Conservation (phyloP, 2,888 invertebrate species). For the Melinaea menophilus region DNA sequence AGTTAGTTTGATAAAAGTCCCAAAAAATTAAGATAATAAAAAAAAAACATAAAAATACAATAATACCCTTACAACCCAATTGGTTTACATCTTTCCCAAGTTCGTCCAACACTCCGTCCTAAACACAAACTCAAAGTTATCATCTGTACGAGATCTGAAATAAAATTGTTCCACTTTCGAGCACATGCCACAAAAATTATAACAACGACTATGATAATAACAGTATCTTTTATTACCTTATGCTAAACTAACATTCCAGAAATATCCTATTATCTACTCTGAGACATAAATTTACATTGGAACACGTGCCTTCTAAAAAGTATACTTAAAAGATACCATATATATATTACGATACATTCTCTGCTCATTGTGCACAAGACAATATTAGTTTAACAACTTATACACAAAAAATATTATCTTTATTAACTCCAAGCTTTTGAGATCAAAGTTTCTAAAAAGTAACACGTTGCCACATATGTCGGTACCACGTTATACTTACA, state of each 20-base stretch:
- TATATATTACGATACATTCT: too few species aligned
- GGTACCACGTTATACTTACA: neutral
- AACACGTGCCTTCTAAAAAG: neutral
- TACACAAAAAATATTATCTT: neutral
- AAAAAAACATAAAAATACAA: too few species aligned
- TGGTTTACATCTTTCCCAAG: conserved; percentile 1
- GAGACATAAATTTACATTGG: neutral
- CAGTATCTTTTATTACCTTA: conserved; percentile 37
- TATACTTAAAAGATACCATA: neutral
- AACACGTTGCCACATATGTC: neutral
- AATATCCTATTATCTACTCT: neutral
- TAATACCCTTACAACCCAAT: neutral
- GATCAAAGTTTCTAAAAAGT: neutral
- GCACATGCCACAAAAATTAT: conserved; percentile 39
- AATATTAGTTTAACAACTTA: neutral
- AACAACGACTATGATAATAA: conserved; percentile 36
- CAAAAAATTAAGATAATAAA: too few species aligned
- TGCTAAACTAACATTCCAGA: conserved; percentile 15
- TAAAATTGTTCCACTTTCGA: conserved; percentile 31
- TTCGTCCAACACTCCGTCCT: conserved; percentile 15
- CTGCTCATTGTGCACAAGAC: too few species aligned
- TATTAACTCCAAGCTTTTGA: neutral
- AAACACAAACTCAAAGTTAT: conserved; percentile 36
- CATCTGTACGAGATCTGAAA: conserved; percentile 37
- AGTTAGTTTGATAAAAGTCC: too few species aligned